Evolutionary conservation across 1,140 invertebrate genomes (phyloP), one percentile per base, ranked within the genome.

Genomic region (Chymomyza costata): DNA sequence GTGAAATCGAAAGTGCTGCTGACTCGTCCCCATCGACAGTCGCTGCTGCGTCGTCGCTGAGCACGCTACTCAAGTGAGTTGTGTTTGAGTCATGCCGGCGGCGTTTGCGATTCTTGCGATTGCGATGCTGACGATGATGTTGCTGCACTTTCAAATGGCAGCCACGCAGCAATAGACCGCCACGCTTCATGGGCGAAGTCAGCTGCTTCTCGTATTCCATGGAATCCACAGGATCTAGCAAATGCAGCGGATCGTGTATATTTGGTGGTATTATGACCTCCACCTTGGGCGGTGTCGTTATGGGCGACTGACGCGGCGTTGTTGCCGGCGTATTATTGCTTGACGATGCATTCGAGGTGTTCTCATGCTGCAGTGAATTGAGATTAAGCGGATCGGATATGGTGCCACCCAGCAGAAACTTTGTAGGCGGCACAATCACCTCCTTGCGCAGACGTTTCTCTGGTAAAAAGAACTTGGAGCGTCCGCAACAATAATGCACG

Each of bases 301-400:
- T 90, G 25, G 95, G 94, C 34, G 93, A 94, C n/a, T 94, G 94
- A 30, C 96, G 83, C 1, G 95, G 96, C 11, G 95, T 97, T 0
- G 93, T 91, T 15, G 93, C 93, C 5, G 95, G 96, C 6, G 95
- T 97, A 0, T 93, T 91, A 21, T 94, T 93, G 87, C 96, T 96
- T 87, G 95, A 92, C 14, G 91, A 91, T 55, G 92, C 89, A 19
- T 92, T 91, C 69, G 92, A 89, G 57, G 94, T 94, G 6, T 95
- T 90, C 85, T 96, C 94, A 86, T 96, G 92, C 84, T 94, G 93
- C 69, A 98, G 88, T 83, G 95, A 95, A 69, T 95, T 96, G 41
- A 99, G 87, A 88, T 99, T 98, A 7, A 99, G 86, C 0, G 97
- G 97, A 88, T 99, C 97, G 60, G 92, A 93, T 63, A 97, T 97